Percentiles rank a stretch among this genome's conserved stretches.
These are phyloP conservation scores for Aphis craccivora DNA, from an alignment of 1,140 invertebrate genomes.

Conservation along the genomic window DNA sequence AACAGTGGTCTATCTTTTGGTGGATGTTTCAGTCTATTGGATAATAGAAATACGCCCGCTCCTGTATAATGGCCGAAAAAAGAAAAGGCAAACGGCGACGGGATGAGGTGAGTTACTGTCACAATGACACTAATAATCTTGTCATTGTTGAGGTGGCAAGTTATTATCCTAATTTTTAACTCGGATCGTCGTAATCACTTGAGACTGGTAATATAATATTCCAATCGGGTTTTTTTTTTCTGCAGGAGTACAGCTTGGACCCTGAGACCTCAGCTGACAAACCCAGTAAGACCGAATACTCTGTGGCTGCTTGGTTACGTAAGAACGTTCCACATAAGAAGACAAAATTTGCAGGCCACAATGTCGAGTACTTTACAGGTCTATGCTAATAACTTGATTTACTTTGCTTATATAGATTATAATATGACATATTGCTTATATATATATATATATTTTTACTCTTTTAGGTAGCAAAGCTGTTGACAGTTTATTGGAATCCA, in stretches of 20 bases:
- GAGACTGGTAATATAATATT: neutral
- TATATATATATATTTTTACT: neutral
- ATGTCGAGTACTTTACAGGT: constrained; percentile 97
- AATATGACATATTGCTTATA: neutral
- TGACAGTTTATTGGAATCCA: constrained; percentile 89
- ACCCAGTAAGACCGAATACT: constrained; percentile 90
- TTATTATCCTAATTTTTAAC: neutral
- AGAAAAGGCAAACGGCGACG: constrained; percentile 68
- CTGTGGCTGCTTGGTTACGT: constrained; percentile 91
- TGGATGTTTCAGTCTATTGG: neutral
- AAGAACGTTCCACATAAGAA: constrained; percentile 92
- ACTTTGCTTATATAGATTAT: neutral
- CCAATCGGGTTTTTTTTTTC: neutral
- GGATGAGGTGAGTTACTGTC: constrained; percentile 69
- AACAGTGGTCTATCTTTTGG: neutral
- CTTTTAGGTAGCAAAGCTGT: constrained; percentile 81
- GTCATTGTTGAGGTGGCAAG: neutral
- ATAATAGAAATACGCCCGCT: neutral
- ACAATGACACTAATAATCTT: neutral
- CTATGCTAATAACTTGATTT: constrained; percentile 60
- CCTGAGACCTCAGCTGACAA: constrained; percentile 71
- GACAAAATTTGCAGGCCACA: constrained; percentile 93
- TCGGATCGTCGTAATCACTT: neutral
- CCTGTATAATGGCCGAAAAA: constrained; percentile 74
- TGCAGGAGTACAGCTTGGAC: constrained; percentile 67